A percentile compares a stretch with the other conserved stretches of the same genome.
Conservation (phyloP, 2,888 invertebrate species). For the Microctonus hyperodae region DNA sequence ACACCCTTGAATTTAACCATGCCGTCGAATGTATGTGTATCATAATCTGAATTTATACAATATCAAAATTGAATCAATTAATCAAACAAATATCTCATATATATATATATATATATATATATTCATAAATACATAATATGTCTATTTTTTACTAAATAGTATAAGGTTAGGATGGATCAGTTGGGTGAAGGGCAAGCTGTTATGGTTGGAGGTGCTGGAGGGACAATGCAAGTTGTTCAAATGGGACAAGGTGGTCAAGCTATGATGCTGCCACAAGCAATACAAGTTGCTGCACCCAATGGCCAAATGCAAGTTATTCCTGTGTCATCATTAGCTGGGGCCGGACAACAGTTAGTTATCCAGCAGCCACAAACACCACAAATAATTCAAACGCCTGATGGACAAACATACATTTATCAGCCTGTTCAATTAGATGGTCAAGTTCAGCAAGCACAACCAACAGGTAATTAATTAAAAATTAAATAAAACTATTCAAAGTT, state of each 20-base stretch:
- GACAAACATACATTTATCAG: constrained; percentile 91
- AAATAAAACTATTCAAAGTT: background rate
- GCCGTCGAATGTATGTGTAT: background rate
- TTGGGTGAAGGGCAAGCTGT: constrained; percentile 59
- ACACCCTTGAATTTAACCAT: background rate
- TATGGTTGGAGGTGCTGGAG: constrained; percentile 58
- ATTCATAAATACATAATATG: background rate
- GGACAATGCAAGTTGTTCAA: constrained; percentile 59
- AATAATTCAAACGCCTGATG: constrained; percentile 89
- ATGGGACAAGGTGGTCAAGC: constrained; percentile 70
- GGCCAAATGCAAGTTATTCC: constrained; percentile 79
- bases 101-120: background rate
- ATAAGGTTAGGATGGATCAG: constrained; percentile 53
- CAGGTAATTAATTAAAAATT: constrained; percentile 59
- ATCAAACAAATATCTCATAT: background rate
- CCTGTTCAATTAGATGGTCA: constrained; percentile 71
- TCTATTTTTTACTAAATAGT: constrained; percentile 1
- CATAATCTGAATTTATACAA: background rate
- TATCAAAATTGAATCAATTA: too few species aligned
- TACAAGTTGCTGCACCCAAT: constrained; percentile 71
- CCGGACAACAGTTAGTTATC: constrained; percentile 68
- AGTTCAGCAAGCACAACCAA: constrained; percentile 70
- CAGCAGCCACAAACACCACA: constrained; percentile 77
- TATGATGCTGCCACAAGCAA: constrained; percentile 67
- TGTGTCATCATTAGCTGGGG: constrained; percentile 68